phyloP scores from a whole-genome alignment of 2,888 invertebrate genomes.

The Tanypteryx hageni region DNA sequence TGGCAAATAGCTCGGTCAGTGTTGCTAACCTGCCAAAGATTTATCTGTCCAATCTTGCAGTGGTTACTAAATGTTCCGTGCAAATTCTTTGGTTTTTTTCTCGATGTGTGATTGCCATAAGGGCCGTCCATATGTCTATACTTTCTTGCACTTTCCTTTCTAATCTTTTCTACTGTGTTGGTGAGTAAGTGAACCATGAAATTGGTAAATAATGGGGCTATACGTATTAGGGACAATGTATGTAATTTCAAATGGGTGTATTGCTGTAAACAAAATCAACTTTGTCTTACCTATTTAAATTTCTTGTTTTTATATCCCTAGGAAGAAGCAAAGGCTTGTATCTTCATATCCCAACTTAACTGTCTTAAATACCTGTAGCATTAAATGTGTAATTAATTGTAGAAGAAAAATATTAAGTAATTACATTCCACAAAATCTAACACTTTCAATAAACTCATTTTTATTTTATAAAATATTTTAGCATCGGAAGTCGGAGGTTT shows the following conservation, averaged over 20 bases:
- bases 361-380: constrained; percentile 50
- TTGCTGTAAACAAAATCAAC: constrained; percentile 47
- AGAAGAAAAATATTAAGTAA: constrained; percentile 50
- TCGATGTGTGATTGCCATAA: constrained; percentile 53
- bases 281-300: constrained; percentile 49
- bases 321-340: constrained; percentile 59
- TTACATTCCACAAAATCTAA: constrained; percentile 53
- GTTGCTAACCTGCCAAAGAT: constrained; percentile 61
- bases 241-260: constrained; percentile 48
- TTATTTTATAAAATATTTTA: constrained; percentile 50
- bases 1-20: constrained; percentile 35
- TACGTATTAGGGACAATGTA: constrained; percentile 35
- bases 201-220: background rate
- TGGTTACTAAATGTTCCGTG: constrained; percentile 33
- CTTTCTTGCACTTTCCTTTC: constrained; percentile 11
- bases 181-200: background rate
- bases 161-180: background rate
- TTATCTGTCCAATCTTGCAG: constrained; percentile 30
- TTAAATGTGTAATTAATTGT: constrained; percentile 56
- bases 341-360: constrained; percentile 46
- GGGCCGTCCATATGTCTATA: constrained; percentile 56
- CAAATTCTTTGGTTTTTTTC: constrained; percentile 32
- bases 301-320: constrained; percentile 63
- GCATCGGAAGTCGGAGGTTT: background rate
- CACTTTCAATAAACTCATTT: constrained; percentile 40